Evolutionary conservation across 2,113 vertebrate genomes (phyloP), one percentile per base, ranked within the genome.

Genomic region (Hipposideros armiger): DNA sequence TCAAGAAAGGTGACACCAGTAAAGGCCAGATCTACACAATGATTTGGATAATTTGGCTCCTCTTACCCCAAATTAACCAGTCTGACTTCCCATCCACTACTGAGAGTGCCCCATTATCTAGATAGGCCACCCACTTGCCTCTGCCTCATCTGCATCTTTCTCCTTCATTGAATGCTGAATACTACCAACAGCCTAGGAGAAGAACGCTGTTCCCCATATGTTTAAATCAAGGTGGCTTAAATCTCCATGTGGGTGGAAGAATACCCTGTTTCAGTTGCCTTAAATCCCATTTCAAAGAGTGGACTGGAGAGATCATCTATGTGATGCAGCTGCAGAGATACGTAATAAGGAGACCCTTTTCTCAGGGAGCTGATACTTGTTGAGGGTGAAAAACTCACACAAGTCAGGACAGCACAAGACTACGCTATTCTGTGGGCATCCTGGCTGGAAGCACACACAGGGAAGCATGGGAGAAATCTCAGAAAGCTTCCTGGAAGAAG

Each of bases 401-500:
- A 62, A 77, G 28, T 42, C 60, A 67, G 22, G 24, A 16, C 32
- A 67, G 54, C 30, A 93, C 15, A 69, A 40, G 78, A 60, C 42
- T 66, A 5, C 56, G 72, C 45, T 72, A 3, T 77, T 82, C 64
- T 60, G 0, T 32, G 42, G 87, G 28, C 69, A 10, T 90, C 90
- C 50, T 50, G 47, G 15, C 47, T 78, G n/a, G 58, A 52, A 92
- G 36, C 28, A 70, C 66, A 78, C 15, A 72, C 45, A 36, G 19
- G 42, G 22, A 90, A 92, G 40, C 54, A 30, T 20, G 36, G 58
- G 72, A 56, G 83, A 91, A 87, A 92, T 91, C 90, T 86, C 69
- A 52, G 85, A 74, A 62, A 88, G 56, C 81, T 95, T 95, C 60
- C 67, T 69, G 76, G 73, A 96, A 87, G 82, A 91, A 16, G 76